Evolutionary conservation across 1,140 invertebrate genomes (phyloP).

Genomic region (Scaptomyza pallida): DNA sequence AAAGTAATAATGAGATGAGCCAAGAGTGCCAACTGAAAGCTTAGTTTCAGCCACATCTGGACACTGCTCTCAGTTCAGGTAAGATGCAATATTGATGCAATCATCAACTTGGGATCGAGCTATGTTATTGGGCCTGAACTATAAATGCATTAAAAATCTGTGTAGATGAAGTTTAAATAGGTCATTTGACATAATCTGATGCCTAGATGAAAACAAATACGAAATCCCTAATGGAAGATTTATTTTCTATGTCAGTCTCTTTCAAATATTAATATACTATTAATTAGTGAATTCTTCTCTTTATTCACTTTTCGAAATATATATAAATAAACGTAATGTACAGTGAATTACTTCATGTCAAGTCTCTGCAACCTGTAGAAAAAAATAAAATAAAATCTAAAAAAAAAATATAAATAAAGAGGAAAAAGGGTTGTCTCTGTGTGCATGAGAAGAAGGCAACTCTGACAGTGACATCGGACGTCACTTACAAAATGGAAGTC

Average conservation of each 20-base stretch:
- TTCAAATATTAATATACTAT: too few species aligned
- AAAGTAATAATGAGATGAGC: conserved; percentile 54
- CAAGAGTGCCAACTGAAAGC: conserved; percentile 42
- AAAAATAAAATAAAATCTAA: conserved; percentile 3
- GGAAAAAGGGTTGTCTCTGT: conserved; percentile 30
- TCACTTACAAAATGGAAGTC: conserved; percentile 77
- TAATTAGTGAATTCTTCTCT: too few species aligned
- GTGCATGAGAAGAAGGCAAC: conserved; percentile 33
- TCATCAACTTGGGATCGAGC: conserved; percentile 13
- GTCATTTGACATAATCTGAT: neutral
- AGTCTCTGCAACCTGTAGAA: conserved; percentile 8
- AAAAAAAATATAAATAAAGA: conserved; percentile 22
- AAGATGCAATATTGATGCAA: conserved; percentile 31
- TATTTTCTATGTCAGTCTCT: too few species aligned
- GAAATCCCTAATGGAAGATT: too few species aligned
- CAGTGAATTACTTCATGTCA: conserved; percentile 36
- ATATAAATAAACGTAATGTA: conserved; percentile 33
- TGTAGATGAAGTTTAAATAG: neutral
- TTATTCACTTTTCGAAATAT: too few species aligned
- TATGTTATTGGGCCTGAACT: neutral
- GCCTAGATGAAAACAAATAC: too few species aligned
- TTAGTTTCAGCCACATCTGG: conserved; percentile 24
- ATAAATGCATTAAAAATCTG: neutral
- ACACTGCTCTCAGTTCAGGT: conserved; percentile 13
- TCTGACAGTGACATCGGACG: conserved; percentile 74